phyloP scores from a whole-genome alignment of 1,140 invertebrate genomes.

The Drosophila triauraria region DNA sequence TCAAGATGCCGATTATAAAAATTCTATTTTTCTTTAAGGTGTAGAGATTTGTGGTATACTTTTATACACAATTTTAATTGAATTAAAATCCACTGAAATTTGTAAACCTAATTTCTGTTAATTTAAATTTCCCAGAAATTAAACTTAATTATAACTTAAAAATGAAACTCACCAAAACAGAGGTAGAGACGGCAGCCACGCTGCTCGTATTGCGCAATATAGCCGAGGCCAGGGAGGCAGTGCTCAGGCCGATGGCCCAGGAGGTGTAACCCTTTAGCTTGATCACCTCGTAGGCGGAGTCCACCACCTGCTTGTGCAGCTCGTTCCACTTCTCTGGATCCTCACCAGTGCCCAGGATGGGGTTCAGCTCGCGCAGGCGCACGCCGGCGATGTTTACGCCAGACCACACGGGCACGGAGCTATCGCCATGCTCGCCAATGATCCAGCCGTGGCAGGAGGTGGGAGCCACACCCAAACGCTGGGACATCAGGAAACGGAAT shows the following conservation, averaged over 20 bases:
- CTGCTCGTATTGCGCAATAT: conserved; percentile 92
- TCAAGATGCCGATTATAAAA: too few species aligned
- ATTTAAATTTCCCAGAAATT: neutral
- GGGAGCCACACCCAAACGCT: conserved; percentile 92
- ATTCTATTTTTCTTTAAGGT: too few species aligned
- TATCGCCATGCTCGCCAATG: conserved; percentile 94
- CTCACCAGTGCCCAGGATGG: conserved; percentile 89
- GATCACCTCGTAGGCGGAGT: conserved; percentile 95
- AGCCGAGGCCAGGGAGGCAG: conserved; percentile 89
- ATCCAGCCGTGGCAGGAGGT: conserved; percentile 95
- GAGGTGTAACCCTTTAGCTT: conserved; percentile 95
- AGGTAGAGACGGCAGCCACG: conserved; percentile 93
- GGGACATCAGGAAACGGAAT: conserved; percentile 94
- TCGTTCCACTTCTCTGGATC: conserved; percentile 93
- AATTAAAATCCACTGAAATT: too few species aligned
- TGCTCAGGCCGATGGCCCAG: conserved; percentile 95
- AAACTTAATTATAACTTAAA: neutral
- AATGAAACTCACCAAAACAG: conserved; percentile 89
- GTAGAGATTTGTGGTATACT: too few species aligned
- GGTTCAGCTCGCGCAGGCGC: conserved; percentile 91
- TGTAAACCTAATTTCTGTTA: too few species aligned
- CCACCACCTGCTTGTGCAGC: conserved; percentile 92
- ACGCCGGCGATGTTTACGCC: conserved; percentile 96
- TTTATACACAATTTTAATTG: too few species aligned
- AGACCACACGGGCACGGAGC: conserved; percentile 96